Conservation (phyloP, 2,888 invertebrate genomes). For the Pammene fasciana region DNA sequence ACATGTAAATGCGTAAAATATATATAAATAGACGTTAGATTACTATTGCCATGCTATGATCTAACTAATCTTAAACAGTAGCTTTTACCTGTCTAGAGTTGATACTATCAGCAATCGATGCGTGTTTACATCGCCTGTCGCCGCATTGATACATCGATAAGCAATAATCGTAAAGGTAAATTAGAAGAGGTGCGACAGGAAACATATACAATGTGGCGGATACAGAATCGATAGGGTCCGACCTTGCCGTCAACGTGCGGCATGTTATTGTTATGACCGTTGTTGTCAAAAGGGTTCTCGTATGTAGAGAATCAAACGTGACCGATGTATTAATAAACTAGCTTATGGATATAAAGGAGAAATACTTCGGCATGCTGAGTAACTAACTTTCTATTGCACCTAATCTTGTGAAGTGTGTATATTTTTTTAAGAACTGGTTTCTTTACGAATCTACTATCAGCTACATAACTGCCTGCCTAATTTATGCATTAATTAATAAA, state of each 20-base stretch:
- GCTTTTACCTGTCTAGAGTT: constrained; percentile 37
- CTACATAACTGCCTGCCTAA: too few relatives aligned
- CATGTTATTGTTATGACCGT: constrained; percentile 20
- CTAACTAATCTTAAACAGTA: constrained; percentile 30
- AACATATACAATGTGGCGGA: constrained; percentile 71
- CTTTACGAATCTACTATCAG: too few relatives aligned
- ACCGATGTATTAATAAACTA: not conserved
- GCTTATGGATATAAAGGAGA: constrained; percentile 3
- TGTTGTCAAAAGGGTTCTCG: constrained; percentile 2
- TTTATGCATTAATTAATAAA: too few relatives aligned
- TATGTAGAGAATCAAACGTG: constrained; percentile 10
- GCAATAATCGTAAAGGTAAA: constrained; percentile 69
- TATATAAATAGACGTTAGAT: constrained; percentile 28
- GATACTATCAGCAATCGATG: constrained; percentile 31
- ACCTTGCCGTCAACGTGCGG: constrained; percentile 60
- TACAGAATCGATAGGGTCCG: constrained; percentile 69
- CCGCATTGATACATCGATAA: constrained; percentile 51
- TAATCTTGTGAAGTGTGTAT: not conserved
- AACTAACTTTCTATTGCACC: not conserved
- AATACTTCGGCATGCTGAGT: not conserved
- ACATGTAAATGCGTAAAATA: constrained; percentile 14
- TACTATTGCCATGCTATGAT: constrained; percentile 24
- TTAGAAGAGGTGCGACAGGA: constrained; percentile 73
- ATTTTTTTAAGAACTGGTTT: not conserved
- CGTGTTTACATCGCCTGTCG: constrained; percentile 37